Evolutionary conservation across 2,113 vertebrate genomes (phyloP).

Genomic region (Lamprologus sp.): DNA sequence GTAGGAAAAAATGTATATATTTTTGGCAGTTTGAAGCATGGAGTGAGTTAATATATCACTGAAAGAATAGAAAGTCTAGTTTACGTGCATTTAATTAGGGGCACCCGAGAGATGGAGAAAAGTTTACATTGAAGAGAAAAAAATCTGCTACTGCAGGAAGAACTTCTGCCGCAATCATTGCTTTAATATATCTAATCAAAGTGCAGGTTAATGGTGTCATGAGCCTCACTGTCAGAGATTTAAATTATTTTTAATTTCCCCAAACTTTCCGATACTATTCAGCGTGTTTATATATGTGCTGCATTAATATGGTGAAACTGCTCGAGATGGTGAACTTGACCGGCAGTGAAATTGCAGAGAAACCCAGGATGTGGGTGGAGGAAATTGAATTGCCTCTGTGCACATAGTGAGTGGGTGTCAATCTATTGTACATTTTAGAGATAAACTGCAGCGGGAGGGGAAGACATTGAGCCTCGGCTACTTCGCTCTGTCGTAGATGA

Average conservation of each 20-base stretch:
- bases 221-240: not conserved
- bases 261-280: not conserved
- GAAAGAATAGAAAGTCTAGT: not conserved
- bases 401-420: constrained; percentile 61
- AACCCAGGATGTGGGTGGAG: constrained; percentile 40
- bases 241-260: not conserved
- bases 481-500: constrained; percentile 38
- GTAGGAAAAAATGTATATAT: accelerated
- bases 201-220: not conserved
- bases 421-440: constrained; percentile 63
- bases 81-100: not conserved
- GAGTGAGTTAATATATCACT: not conserved
- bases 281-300: not conserved
- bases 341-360: constrained; percentile 37
- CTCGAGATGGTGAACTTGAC: constrained; percentile 53
- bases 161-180: not conserved
- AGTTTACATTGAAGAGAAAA: not conserved
- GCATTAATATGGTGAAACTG: constrained; percentile 32
- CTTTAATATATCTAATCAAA: not conserved
- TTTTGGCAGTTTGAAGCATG: not conserved
- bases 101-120: not conserved
- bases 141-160: not conserved
- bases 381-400: constrained; percentile 60
- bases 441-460: constrained; percentile 41
- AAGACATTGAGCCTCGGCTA: constrained; percentile 20